Evolutionary conservation across 2,888 invertebrate species (phyloP).

Genomic region (Lepidocyrtinus sp.): DNA sequence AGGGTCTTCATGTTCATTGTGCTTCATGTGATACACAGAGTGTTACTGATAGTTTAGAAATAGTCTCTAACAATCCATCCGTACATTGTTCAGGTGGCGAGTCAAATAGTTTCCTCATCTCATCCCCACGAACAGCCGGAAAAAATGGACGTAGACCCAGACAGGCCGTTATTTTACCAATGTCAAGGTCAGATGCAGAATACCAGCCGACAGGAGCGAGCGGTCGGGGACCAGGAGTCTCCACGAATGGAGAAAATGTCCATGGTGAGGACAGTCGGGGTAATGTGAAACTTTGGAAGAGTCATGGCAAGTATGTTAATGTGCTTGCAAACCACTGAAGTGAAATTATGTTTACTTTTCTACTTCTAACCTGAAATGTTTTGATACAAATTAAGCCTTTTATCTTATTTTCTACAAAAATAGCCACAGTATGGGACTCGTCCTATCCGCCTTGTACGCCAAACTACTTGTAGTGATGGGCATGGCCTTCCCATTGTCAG

Average conservation of each 20-base stretch:
- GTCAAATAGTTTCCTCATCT: background rate
- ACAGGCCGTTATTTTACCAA: constrained; percentile 38
- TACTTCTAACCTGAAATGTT: background rate
- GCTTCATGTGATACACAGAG: background rate
- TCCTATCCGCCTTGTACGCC: constrained; percentile 93
- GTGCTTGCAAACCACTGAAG: background rate
- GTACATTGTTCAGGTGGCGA: background rate
- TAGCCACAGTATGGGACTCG: constrained; percentile 88
- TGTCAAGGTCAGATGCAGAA: constrained; percentile 24
- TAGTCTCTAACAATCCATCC: background rate
- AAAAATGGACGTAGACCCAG: background rate
- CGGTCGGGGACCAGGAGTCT: background rate
- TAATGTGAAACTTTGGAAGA: constrained; percentile 53
- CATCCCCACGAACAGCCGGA: background rate
- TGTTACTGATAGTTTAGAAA: constrained; percentile 7
- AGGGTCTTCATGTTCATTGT: background rate
- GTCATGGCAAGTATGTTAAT: constrained; percentile 61
- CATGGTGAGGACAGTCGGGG: constrained; percentile 10
- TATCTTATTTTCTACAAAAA: background rate
- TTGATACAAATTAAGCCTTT: background rate
- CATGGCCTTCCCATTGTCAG: constrained; percentile 95
- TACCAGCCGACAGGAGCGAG: no score
- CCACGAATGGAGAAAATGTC: background rate
- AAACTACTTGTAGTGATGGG: constrained; percentile 95
- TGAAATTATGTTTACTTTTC: background rate